phyloP scores from a whole-genome alignment of 2,797 vertebrate species.

The Arnoldichthys spilopterus region DNA sequence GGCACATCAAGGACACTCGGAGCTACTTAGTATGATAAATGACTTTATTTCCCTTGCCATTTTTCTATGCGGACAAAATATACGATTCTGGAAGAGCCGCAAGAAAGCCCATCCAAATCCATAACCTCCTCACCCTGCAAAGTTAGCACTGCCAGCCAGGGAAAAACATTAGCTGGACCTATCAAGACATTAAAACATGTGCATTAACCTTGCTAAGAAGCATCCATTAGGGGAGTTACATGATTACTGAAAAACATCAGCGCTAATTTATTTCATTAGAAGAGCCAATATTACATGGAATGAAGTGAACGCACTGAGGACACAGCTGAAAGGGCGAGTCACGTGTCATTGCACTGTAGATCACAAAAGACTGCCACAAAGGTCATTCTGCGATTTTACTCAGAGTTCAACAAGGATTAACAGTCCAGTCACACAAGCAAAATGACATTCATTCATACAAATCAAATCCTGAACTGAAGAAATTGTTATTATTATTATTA shows the following conservation, averaged over 20 bases:
- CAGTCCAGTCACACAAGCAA: too few species aligned
- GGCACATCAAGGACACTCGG: conserved; percentile 68
- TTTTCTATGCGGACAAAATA: neutral
- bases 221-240: conserved; percentile 7
- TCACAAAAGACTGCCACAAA: conserved; percentile 31
- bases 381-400: neutral
- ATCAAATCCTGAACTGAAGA: too few species aligned
- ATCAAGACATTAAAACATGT: neutral
- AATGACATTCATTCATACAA: too few species aligned
- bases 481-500: too few species aligned
- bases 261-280: neutral
- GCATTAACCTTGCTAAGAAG: conserved; percentile 1
- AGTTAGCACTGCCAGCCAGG: conserved; percentile 21
- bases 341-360: conserved; percentile 14
- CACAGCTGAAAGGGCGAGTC: neutral
- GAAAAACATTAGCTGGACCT: neutral
- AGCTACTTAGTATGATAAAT: conserved; percentile 72
- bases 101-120: conserved; percentile 17
- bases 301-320: conserved; percentile 46
- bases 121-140: neutral
- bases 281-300: neutral
- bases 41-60: conserved; percentile 32
- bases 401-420: too few species aligned
- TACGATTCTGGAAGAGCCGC: conserved; percentile 36
- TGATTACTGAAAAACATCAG: conserved; percentile 8